phyloP scores from a whole-genome alignment of 1,140 invertebrate species.

The Cherax destructor region DNA sequence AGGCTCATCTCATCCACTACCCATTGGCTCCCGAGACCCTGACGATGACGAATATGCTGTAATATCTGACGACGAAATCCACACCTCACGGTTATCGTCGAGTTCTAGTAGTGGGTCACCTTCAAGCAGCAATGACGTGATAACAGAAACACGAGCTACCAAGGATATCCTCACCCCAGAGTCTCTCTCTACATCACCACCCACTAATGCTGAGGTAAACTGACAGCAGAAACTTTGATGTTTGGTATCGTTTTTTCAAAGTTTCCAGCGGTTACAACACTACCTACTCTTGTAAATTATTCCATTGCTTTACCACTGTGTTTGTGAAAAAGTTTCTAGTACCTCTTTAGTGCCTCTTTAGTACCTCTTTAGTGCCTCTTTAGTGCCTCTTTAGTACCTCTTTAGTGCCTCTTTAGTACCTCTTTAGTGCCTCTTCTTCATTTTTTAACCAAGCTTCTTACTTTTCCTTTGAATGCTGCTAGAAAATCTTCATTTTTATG shows the following conservation, averaged over 20 bases:
- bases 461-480: too few species aligned
- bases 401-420: too few species aligned
- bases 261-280: not conserved
- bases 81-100: constrained; percentile 33
- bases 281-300: not conserved
- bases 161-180: constrained; percentile 32
- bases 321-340: not conserved
- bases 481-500: too few species aligned
- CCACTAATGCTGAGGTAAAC: constrained; percentile 52
- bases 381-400: too few species aligned
- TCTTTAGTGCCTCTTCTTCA: too few species aligned
- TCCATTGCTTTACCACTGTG: not conserved
- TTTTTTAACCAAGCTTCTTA: too few species aligned
- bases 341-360: too few species aligned
- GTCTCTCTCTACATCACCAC: constrained; percentile 21
- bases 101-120: constrained; percentile 49
- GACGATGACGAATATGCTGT: constrained; percentile 50
- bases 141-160: constrained; percentile 23
- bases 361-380: too few species aligned
- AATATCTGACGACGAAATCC: constrained; percentile 53
- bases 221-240: not conserved
- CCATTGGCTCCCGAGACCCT: constrained; percentile 7
- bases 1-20: not conserved
- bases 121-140: constrained; percentile 2
- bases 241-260: not conserved